These are phyloP conservation scores for Ctenosaura bakeri DNA, from an alignment of 2,797 vertebrate species.

Conservation along the genomic window DNA sequence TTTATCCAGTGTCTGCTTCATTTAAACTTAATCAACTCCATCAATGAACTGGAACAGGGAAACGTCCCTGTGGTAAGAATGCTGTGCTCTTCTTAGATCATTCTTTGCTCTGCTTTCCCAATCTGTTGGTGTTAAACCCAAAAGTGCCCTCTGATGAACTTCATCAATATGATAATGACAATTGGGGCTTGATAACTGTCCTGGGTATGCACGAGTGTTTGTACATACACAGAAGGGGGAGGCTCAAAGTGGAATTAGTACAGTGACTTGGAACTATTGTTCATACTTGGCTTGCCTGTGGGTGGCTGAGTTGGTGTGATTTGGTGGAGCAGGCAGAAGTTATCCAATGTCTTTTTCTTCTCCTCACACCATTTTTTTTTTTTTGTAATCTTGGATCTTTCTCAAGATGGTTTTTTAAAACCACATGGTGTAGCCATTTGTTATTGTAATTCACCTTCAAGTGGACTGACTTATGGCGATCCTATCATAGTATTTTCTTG, in stretches of 20 bases:
- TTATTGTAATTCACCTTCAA: background rate
- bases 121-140: slow-evolving; percentile 91
- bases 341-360: slow-evolving; percentile 69
- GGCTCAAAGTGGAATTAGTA: slow-evolving; percentile 81
- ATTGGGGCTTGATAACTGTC: slow-evolving; percentile 86
- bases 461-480: too few species aligned
- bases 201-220: slow-evolving; percentile 31
- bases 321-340: slow-evolving; percentile 62
- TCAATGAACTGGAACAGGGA: slow-evolving; percentile 99
- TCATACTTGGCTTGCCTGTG: slow-evolving; percentile 73
- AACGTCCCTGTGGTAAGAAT: slow-evolving; percentile 94
- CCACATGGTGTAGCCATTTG: background rate
- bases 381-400: slow-evolving; percentile 49
- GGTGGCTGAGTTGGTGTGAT: slow-evolving; percentile 44
- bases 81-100: slow-evolving; percentile 96
- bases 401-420: slow-evolving; percentile 75
- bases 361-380: slow-evolving; percentile 85
- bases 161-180: slow-evolving; percentile 99
- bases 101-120: slow-evolving; percentile 91
- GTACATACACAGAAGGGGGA: background rate
- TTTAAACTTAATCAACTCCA: slow-evolving; percentile 99
- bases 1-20: slow-evolving; percentile 99
- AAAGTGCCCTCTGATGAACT: slow-evolving; percentile 97
- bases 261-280: slow-evolving; percentile 81
- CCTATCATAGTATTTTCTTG: too few species aligned